Evolutionary conservation across 2,888 invertebrate species (phyloP).

Genomic region (Stenodera caucasica): DNA sequence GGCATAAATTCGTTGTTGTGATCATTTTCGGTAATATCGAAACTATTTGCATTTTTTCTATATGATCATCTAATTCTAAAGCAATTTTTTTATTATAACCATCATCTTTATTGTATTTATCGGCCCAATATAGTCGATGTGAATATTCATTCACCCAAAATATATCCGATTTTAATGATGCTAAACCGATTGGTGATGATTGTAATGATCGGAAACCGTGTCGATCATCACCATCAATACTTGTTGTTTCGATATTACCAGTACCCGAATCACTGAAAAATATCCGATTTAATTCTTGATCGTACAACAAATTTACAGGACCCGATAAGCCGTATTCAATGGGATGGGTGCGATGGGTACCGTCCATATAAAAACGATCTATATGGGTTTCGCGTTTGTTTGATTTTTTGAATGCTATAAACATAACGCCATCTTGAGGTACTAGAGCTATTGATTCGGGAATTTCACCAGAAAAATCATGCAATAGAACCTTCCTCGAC

Average conservation of each 20-base stretch:
- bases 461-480: conserved; percentile 61
- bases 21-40: conserved; percentile 54
- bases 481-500: conserved; percentile 63
- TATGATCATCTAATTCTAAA: conserved; percentile 47
- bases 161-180: conserved; percentile 64
- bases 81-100: conserved; percentile 51
- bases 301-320: conserved; percentile 62
- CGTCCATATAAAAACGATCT: conserved; percentile 70
- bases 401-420: conserved; percentile 60
- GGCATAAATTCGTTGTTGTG: conserved; percentile 61
- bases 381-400: conserved; percentile 57
- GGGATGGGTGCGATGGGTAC: conserved; percentile 58
- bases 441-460: conserved; percentile 71
- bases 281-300: conserved; percentile 61
- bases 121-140: conserved; percentile 63
- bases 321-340: conserved; percentile 56
- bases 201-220: conserved; percentile 51
- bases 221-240: conserved; percentile 59
- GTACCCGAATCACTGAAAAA: conserved; percentile 70
- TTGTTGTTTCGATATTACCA: conserved; percentile 67
- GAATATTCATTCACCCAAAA: conserved; percentile 70
- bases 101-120: conserved; percentile 55
- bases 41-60: conserved; percentile 57
- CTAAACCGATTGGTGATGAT: conserved; percentile 60
- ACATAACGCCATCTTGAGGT: conserved; percentile 67